Conservation (phyloP, 2,797 vertebrate genomes). For the Loriculus beryllinus region DNA sequence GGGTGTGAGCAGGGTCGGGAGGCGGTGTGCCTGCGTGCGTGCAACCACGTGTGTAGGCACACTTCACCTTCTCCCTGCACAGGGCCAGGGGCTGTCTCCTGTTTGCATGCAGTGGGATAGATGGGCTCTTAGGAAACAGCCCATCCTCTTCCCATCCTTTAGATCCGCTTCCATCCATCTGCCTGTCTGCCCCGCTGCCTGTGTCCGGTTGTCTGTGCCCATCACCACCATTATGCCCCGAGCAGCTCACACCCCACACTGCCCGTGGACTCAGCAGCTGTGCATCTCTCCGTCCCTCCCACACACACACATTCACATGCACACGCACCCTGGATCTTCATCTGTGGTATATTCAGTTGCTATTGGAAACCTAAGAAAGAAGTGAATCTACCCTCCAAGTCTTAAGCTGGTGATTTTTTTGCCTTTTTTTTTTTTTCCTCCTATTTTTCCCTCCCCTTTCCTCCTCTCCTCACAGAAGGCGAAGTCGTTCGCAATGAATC, state of each 20-base stretch:
- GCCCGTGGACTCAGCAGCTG: slow-evolving; percentile 71
- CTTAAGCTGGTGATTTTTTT: slow-evolving; percentile 67
- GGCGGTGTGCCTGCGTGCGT: accelerated
- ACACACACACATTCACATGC: slow-evolving; percentile 29
- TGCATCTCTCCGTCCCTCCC: slow-evolving; percentile 64
- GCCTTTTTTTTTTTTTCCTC: background rate
- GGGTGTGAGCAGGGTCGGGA: background rate
- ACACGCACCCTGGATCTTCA: slow-evolving; percentile 70
- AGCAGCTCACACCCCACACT: slow-evolving; percentile 46
- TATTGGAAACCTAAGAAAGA: slow-evolving; percentile 84
- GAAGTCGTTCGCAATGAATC: slow-evolving; percentile 72
- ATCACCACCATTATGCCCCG: background rate
- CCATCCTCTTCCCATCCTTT: background rate
- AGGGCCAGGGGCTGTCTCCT: background rate
- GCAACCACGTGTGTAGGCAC: accelerated
- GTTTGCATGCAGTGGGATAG: background rate
- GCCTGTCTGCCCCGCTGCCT: background rate
- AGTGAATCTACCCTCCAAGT: slow-evolving; percentile 81
- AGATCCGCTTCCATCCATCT: background rate
- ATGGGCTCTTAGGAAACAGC: background rate
- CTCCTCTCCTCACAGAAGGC: slow-evolving; percentile 68
- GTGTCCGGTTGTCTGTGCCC: slow-evolving; percentile 47
- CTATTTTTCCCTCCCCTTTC: slow-evolving; percentile 52
- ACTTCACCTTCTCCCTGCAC: background rate
- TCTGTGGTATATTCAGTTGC: slow-evolving; percentile 83